These are phyloP conservation scores for Triplophysa siluroides DNA, from an alignment of 2,113 vertebrate genomes.

Conservation along the genomic window DNA sequence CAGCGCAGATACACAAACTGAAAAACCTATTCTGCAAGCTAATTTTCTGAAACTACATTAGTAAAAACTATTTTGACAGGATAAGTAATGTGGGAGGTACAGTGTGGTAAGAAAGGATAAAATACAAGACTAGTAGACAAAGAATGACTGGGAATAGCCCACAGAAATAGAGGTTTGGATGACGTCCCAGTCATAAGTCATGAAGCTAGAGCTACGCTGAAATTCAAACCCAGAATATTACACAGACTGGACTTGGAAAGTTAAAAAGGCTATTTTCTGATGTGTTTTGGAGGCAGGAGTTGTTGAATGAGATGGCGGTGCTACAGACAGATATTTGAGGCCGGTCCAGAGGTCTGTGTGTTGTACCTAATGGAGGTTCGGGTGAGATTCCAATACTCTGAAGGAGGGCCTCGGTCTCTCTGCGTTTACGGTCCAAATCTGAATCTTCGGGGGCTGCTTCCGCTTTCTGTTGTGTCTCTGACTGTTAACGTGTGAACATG, in stretches of 20 bases:
- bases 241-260: constrained; percentile 7
- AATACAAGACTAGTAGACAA: not conserved
- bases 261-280: not conserved
- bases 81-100: not conserved
- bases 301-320: constrained; percentile 71
- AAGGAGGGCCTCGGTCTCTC: constrained; percentile 94
- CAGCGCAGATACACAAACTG: not conserved
- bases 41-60: not conserved
- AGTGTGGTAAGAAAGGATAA: not conserved
- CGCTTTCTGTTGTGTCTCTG: constrained; percentile 90
- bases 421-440: constrained; percentile 91
- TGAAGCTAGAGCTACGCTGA: not conserved
- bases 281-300: constrained; percentile 12
- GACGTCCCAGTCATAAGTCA: not conserved
- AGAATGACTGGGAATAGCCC: constrained; percentile 3
- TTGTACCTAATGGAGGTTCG: constrained; percentile 90
- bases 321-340: constrained; percentile 5
- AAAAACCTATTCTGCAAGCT: not conserved
- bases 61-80: not conserved
- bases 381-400: constrained; percentile 98
- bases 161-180: not conserved
- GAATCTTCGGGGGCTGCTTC: constrained; percentile 88
- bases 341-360: constrained; percentile 21
- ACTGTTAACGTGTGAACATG: constrained; percentile 61
- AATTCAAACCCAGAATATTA: not conserved